phyloP scores from a whole-genome alignment of 2,797 vertebrate species.

The Paramormyrops hopkinsi region DNA sequence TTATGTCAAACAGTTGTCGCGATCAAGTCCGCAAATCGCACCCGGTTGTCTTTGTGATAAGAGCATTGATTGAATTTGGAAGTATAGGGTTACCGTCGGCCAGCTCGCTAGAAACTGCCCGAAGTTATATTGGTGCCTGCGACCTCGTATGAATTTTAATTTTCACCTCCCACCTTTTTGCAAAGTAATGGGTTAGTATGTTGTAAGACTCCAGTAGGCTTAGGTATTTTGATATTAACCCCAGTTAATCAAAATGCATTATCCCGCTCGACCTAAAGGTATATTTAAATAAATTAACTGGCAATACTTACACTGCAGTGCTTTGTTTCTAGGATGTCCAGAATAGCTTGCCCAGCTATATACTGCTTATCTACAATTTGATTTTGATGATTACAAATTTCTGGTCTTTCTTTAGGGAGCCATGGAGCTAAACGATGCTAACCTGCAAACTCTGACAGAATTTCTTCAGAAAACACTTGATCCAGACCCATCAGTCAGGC shows the following conservation, averaged over 20 bases:
- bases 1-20: neutral
- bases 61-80: neutral
- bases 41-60: neutral
- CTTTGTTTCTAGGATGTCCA: neutral
- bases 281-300: neutral
- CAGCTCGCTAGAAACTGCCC: neutral
- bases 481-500: slow-evolving; percentile 85
- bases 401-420: slow-evolving; percentile 23
- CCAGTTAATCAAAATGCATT: neutral
- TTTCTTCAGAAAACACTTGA: slow-evolving; percentile 91
- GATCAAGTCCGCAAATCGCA: neutral
- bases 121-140: neutral
- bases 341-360: neutral
- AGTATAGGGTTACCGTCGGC: neutral
- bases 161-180: neutral
- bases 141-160: neutral
- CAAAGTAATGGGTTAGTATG: neutral
- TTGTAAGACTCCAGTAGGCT: neutral
- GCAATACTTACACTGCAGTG: neutral
- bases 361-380: neutral
- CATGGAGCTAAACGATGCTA: slow-evolving; percentile 94
- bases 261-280: neutral
- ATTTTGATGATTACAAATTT: neutral
- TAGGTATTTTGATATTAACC: neutral
- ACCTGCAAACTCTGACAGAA: slow-evolving; percentile 89